These are phyloP conservation scores for Hybos culiciformis DNA, from an alignment of 2,888 invertebrate species.

Conservation along the genomic window DNA sequence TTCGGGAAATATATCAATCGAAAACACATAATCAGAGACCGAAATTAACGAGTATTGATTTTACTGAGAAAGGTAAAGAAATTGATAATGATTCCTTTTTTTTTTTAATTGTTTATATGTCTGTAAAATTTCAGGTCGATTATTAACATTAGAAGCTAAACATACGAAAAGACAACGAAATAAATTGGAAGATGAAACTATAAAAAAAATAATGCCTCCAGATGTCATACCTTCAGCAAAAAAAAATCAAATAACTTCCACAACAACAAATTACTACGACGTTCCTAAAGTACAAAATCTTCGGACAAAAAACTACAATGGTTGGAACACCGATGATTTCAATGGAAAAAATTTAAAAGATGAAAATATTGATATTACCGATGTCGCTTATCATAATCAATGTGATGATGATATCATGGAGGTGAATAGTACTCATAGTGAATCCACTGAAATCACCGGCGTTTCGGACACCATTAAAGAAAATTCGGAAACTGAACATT, in stretches of 20 bases:
- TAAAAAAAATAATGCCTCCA: constrained; percentile 41
- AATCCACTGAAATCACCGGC: constrained; percentile 33
- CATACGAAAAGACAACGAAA: constrained; percentile 58
- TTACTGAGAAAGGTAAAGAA: constrained; percentile 30
- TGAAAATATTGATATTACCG: constrained; percentile 9
- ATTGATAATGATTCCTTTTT: too few species aligned
- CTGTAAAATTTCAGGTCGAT: constrained; percentile 49
- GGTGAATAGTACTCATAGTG: constrained; percentile 30
- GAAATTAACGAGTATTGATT: constrained; percentile 22
- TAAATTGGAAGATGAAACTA: constrained; percentile 14
- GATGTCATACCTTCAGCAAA: constrained; percentile 50
- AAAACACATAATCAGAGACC: constrained; percentile 37
- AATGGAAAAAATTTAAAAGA: constrained; percentile 6
- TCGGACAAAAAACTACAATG: constrained; percentile 47
- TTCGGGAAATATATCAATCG: constrained; percentile 61
- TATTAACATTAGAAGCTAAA: constrained; percentile 56
- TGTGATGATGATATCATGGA: constrained; percentile 20
- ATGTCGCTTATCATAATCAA: too few species aligned
- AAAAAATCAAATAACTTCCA: constrained; percentile 13
- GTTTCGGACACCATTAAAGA: constrained; percentile 27
- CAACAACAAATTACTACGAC: constrained; percentile 15
- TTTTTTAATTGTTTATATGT: too few species aligned
- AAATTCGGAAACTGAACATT: constrained; percentile 19
- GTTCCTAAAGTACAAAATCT: constrained; percentile 11
- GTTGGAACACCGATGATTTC: constrained; percentile 43